A percentile compares a stretch with the other conserved stretches of the same genome.
Conservation (phyloP, 2,113 vertebrate genomes). For the Gorsachius goisagi region DNA sequence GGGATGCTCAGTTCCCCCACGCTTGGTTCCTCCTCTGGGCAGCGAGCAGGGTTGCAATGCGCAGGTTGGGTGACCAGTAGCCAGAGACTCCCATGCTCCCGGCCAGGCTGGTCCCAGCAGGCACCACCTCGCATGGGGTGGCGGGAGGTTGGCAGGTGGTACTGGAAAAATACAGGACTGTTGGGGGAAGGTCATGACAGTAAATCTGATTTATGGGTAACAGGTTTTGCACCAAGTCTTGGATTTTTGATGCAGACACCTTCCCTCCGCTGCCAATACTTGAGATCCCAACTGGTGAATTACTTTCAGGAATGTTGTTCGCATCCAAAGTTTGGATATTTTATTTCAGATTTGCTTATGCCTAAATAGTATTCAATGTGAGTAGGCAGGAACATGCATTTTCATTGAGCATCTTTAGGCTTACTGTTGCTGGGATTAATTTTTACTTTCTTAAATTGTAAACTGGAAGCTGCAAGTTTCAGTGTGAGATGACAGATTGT, state of each 20-base stretch:
- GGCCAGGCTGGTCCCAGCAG: accelerated
- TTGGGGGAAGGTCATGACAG: not conserved
- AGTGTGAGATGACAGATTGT: not conserved
- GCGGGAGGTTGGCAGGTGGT: not conserved
- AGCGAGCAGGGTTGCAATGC: accelerated
- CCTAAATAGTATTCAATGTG: accelerated
- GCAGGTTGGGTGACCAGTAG: not conserved
- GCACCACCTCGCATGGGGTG: accelerated
- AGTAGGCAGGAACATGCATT: not conserved
- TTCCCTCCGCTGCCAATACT: not conserved
- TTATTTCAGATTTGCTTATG: not conserved
- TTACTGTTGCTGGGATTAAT: not conserved
- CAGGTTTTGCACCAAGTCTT: not conserved
- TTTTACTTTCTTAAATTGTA: not conserved
- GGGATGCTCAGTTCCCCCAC: accelerated
- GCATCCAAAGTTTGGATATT: not conserved
- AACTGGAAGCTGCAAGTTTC: not conserved
- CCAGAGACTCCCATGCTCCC: not conserved
- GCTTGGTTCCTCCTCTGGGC: not conserved
- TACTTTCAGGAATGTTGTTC: not conserved
- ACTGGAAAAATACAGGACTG: not conserved
- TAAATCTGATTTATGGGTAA: not conserved
- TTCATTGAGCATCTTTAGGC: not conserved
- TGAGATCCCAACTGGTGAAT: not conserved
- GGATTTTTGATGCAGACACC: not conserved